These are phyloP conservation scores for Mustela lutreola DNA, from an alignment of 2,113 vertebrate genomes.

Conservation along the genomic window DNA sequence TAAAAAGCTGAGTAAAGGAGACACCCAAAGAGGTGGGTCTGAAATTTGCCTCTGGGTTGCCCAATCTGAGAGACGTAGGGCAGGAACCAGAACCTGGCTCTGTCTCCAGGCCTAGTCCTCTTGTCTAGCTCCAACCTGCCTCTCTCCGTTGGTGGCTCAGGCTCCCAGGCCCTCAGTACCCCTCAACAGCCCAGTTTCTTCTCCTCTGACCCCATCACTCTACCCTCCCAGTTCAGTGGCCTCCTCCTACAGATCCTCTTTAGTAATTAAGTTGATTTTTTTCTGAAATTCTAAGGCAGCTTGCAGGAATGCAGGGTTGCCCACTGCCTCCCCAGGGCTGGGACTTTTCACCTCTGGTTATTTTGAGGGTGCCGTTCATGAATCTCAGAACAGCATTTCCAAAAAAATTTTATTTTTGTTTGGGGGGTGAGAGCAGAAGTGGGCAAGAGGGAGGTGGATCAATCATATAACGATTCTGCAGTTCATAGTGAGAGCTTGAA, in stretches of 20 bases:
- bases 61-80: background rate
- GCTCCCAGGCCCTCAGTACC: background rate
- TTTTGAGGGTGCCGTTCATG: background rate
- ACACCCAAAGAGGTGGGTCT: background rate
- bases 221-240: background rate
- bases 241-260: background rate
- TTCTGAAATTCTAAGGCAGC: background rate
- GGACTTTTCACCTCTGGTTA: background rate
- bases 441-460: background rate
- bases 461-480: background rate
- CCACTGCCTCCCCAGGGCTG: background rate
- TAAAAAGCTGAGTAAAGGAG: slow-evolving; percentile 49
- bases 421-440: background rate
- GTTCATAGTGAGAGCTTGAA: slow-evolving; percentile 47
- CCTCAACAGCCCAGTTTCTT: background rate
- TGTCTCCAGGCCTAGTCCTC: background rate
- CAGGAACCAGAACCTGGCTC: background rate
- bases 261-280: slow-evolving; percentile 19
- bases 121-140: background rate
- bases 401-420: background rate
- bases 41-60: background rate
- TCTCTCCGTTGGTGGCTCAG: background rate
- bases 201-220: background rate
- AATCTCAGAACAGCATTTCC: slow-evolving; percentile 26
- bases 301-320: background rate